Base-by-base conservation (phyloP, 2,113 vertebrate species). In the Crocuta crocuta region DNA sequence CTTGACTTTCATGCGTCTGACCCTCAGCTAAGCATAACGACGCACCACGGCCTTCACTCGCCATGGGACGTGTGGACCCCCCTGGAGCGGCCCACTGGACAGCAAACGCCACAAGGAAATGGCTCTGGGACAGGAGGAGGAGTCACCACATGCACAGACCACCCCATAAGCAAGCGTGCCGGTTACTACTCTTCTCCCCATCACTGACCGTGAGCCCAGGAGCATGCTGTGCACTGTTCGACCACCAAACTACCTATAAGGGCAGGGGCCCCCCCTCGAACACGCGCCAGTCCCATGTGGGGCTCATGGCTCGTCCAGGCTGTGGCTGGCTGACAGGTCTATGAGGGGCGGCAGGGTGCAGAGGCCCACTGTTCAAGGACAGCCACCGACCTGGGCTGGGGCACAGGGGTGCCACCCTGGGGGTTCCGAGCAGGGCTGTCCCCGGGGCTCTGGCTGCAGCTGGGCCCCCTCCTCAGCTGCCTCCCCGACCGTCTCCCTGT, bases 241-340 rank as follows among this genome's bases (percentile, higher is more conserved):
- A 66, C 50, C 45, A 66, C 50, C 45, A 21, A 31, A 53, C 1
- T 35, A 26, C 79, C 81, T 85, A 65, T 55, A 79, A 19, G 26
- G 53, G 73, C 45, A 31, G 61, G 63, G 48, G 55, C 12, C n/a
- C 48, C 26, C 26, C 35, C 5, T 26, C 26, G 73, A 61, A 15
- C 24, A 74, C 1, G 98, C 99, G 99, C 98, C 99, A 98, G 98
- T 98, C 99, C 98, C 99, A 96, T 98, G 98, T 98, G 99, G 98
- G 91, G 99, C 99, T 8, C 98, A 99, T 98, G 99, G 99, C 98
- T 99, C 99, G 94, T 99, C 99, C 98, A 99, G 99, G 98, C 98
- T 99, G 97, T 99, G 99, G 79, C 28, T 90, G 79, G 97, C 33
- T 98, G 98, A 98, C 99, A 99, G 2, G 98, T 96, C 97, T 98